Evolutionary conservation across 2,113 vertebrate species (phyloP).

Genomic region (Corvus moneduloides): DNA sequence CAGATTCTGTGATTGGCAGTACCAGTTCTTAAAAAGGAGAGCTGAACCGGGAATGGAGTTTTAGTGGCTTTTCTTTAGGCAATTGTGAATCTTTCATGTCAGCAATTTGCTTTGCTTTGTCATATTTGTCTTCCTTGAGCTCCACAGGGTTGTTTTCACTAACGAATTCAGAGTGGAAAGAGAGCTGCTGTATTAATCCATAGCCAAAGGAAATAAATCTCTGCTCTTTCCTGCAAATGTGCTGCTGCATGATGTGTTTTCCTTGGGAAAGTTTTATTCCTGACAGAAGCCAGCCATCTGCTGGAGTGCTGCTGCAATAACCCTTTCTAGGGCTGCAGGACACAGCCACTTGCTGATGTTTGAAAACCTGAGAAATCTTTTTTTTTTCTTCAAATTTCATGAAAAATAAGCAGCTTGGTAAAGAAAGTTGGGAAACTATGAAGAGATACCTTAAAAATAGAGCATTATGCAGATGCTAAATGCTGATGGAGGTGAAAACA

Average conservation of each 20-base stretch:
- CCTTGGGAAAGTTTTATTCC: slow-evolving; percentile 31
- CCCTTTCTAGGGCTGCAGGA: background rate
- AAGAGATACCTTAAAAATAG: background rate
- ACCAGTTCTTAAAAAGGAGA: background rate
- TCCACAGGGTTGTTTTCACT: background rate
- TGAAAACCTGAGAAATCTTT: background rate
- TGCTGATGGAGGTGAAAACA: background rate
- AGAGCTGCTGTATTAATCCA: slow-evolving; percentile 2
- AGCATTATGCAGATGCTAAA: background rate
- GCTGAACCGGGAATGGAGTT: background rate
- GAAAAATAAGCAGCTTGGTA: background rate
- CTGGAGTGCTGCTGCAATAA: slow-evolving; percentile 50
- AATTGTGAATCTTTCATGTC: background rate
- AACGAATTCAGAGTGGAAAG: background rate
- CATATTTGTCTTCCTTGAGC: background rate
- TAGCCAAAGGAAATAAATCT: background rate
- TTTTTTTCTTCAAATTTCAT: background rate
- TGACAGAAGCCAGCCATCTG: slow-evolving; percentile 66
- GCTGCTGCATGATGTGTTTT: background rate
- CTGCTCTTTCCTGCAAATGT: background rate
- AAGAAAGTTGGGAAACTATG: background rate
- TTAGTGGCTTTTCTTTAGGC: background rate
- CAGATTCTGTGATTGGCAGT: background rate
- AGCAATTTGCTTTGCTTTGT: slow-evolving; percentile 4
- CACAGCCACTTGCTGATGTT: background rate